phyloP scores from a whole-genome alignment of 2,797 vertebrate species.

The Sebastes cheni region DNA sequence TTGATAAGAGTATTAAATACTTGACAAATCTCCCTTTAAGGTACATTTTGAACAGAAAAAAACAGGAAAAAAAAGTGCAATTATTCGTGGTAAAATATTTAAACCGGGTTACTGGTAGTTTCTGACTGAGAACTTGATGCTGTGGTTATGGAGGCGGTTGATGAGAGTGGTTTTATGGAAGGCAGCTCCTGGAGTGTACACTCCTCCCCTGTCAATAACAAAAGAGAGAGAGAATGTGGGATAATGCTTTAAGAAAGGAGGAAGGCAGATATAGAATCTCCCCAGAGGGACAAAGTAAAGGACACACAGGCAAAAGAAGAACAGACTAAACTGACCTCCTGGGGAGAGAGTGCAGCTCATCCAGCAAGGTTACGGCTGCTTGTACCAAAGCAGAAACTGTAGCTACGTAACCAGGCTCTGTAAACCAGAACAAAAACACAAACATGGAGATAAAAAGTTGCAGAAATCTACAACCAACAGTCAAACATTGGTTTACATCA shows the following conservation, averaged over 20 bases:
- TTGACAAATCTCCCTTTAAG: too few relatives aligned
- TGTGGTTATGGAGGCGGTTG: slow-evolving; percentile 83
- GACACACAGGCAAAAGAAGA: too few relatives aligned
- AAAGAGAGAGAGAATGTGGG: neutral
- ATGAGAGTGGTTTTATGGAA: slow-evolving; percentile 88
- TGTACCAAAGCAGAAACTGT: slow-evolving; percentile 89
- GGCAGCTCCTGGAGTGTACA: slow-evolving; percentile 88
- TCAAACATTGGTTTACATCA: neutral
- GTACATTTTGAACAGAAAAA: too few relatives aligned
- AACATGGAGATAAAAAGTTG: neutral
- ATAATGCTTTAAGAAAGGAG: neutral
- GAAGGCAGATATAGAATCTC: neutral
- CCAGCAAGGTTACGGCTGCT: slow-evolving; percentile 84
- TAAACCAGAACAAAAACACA: neutral
- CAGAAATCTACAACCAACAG: neutral
- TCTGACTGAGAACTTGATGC: slow-evolving; percentile 86
- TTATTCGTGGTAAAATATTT: too few relatives aligned
- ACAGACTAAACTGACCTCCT: slow-evolving; percentile 73
- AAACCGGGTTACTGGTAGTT: slow-evolving; percentile 45
- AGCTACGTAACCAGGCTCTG: slow-evolving; percentile 86
- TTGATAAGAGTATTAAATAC: too few relatives aligned
- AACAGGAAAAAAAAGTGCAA: too few relatives aligned
- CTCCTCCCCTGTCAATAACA: slow-evolving; percentile 83
- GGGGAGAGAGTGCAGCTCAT: slow-evolving; percentile 83
- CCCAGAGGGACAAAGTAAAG: neutral